Evolutionary conservation across 2,888 invertebrate species (phyloP), one percentile per base, ranked within the genome.

Genomic region (Psylliodes chrysocephalus): DNA sequence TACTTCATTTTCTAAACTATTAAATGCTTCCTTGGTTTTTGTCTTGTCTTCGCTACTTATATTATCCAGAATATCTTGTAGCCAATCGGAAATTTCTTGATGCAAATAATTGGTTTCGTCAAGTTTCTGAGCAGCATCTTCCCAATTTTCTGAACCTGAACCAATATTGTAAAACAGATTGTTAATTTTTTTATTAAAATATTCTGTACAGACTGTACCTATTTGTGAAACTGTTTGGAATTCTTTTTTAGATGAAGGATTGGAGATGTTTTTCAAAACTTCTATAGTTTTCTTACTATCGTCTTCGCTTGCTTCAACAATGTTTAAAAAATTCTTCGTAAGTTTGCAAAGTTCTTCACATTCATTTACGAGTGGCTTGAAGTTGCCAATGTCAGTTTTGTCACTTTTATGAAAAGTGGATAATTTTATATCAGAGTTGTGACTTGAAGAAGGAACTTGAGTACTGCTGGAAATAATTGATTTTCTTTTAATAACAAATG

Each of bases 11-110:
- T 38, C 5, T n/a, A 44, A 12, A 46, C 28, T 35, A 1, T 22
- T 35, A 10, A 47, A 25, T 19, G 12, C 14, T 25, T 15, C 42
- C 38, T 17, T 17, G 18, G 12, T 15, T 4, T 15, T 30, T 12
- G 19, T 47, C 12, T 14, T 14, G 14, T 61, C 61, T 15, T 49
- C 54, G 17, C 57, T 25, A 6, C 25, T 28, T 15, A 61, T 22
- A 14, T 65, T 59, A 28, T 61, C 53, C 17, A 56, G 56, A 25
- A 60, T n/a, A 3, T 33, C 47, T 10, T 42, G 18, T n/a, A 64
- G 22, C 6, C 25, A 30, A 25, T 22, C 12, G 28, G 30, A 12
- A 1, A 53, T 40, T 12, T 38, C 42, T 19, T 30, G 35, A 10
- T 15, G 25, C 22, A 47, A 15, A 19, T 47, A 25, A 18, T 7